Base-by-base conservation (phyloP, 1,140 invertebrate genomes). In the Drosophila lacteicornis region DNA sequence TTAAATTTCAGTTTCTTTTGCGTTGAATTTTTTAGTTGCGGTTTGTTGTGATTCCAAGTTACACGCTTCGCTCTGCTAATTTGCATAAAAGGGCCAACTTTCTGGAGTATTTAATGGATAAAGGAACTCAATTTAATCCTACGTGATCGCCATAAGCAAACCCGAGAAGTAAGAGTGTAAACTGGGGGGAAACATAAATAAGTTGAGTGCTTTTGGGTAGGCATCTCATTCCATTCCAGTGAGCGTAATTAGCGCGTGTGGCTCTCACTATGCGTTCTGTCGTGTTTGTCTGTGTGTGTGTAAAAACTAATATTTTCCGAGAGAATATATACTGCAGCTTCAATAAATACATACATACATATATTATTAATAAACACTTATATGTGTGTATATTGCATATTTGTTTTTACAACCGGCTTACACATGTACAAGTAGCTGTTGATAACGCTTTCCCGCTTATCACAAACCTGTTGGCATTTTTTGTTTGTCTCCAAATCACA, bases 1-100 rank as follows among this genome's bases (percentile, higher is more conserved):
- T 46, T 47, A 15, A 17, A 12, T 8, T 30, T 30, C 6, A 1
- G 11, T 36, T 43, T 36, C 11, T 68, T 47, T 68, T 50, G 36
- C 66, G 53, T 51, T 51, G 12, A 30, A n/a, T 53, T 65, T 63
- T 75, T 69, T 43, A 78, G 75, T 78, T 69, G 30, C 33, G 9
- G 65, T 47, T 67, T 77, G 74, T 78, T 78, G 74, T 78, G 75
- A 22, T 78, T 40, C 22, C 38, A 7, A 19, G 36, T 61, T 46
- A 38, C 17, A 68, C 62, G 27, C 15, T 50, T 56, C 9, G 13
- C 27, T 57, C 38, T 5, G n/a, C 8, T n/a, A 59, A n/a, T 25
- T 36, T n/a, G 7, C 12, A 27, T 13, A 17, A 62, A 59, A 43
- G 19, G 12, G 40, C 9, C 22, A 9, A 57, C 13, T 6, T 27